Evolutionary conservation across 1,140 invertebrate species (phyloP).

Genomic region (Saccostrea glomerata): DNA sequence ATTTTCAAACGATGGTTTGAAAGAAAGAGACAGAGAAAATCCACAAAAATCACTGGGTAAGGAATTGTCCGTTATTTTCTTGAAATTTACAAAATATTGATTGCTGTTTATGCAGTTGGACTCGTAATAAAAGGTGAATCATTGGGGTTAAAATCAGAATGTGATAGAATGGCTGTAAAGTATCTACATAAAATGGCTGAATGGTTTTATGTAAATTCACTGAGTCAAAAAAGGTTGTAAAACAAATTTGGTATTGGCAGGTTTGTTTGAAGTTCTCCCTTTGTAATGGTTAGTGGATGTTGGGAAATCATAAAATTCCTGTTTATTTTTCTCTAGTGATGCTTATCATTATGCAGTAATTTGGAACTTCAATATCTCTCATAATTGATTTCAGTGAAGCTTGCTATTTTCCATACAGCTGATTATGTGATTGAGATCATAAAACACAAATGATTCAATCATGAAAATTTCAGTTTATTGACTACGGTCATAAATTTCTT

Average conservation of each 20-base stretch:
- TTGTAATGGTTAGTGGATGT: slow-evolving; percentile 27
- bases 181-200: slow-evolving; percentile 3
- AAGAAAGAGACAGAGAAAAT: slow-evolving; percentile 55
- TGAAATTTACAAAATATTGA: neutral
- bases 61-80: slow-evolving; percentile 37
- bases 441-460: slow-evolving; percentile 35
- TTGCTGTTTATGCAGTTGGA: neutral
- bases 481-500: slow-evolving; percentile 9
- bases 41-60: slow-evolving; percentile 41
- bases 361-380: slow-evolving; percentile 14
- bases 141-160: neutral
- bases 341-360: slow-evolving; percentile 13
- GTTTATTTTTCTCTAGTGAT: slow-evolving; percentile 17
- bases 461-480: neutral
- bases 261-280: slow-evolving; percentile 10
- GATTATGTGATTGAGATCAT: slow-evolving; percentile 14
- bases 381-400: slow-evolving; percentile 31
- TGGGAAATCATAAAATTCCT: slow-evolving; percentile 26
- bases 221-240: slow-evolving; percentile 4
- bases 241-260: slow-evolving; percentile 20
- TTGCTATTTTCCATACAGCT: slow-evolving; percentile 6
- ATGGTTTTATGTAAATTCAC: slow-evolving; percentile 33
- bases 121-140: slow-evolving; percentile 1
- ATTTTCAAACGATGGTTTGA: slow-evolving; percentile 65
- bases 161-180: neutral